Percentiles rank a stretch among this genome's conserved stretches.
phyloP scores from a whole-genome alignment of 2,113 vertebrate species.

The Lipotes vexillifer region DNA sequence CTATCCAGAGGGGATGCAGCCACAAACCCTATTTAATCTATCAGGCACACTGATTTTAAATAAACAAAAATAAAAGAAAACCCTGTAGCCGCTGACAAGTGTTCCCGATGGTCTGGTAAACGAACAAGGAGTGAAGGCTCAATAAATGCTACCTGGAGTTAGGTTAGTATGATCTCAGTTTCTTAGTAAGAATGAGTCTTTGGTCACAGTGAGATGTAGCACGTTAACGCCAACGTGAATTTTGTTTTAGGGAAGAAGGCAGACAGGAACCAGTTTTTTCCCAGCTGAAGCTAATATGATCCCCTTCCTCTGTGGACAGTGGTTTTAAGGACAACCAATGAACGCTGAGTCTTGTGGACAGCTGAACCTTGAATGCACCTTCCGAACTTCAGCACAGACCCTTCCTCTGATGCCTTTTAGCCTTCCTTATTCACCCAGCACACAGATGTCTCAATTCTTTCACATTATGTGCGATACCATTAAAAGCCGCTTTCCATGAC shows the following conservation, averaged over 20 bases:
- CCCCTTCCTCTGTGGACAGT: constrained; percentile 31
- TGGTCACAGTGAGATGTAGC: not conserved
- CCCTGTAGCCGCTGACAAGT: not conserved
- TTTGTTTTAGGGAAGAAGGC: not conserved
- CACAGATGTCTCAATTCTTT: constrained; percentile 90
- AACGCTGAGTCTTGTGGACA: constrained; percentile 58
- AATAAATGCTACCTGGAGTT: not conserved
- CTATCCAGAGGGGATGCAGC: not conserved
- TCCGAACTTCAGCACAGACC: constrained; percentile 71
- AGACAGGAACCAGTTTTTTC: not conserved
- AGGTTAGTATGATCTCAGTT: not conserved
- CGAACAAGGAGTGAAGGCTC: not conserved
- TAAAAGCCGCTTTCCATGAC: constrained; percentile 92
- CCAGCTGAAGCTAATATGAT: not conserved
- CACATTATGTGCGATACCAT: constrained; percentile 87
- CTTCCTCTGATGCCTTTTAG: constrained; percentile 70
- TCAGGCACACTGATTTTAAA: not conserved
- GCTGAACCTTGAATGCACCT: constrained; percentile 58
- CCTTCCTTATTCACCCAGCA: constrained; percentile 81
- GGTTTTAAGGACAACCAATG: constrained; percentile 69
- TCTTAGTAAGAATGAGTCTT: not conserved
- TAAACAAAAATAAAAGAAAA: not conserved
- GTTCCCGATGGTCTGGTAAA: not conserved
- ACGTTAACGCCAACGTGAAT: not conserved
- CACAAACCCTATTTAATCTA: not conserved